Base-by-base conservation (phyloP, 2,888 invertebrate genomes). In the Eulithis prunata region DNA sequence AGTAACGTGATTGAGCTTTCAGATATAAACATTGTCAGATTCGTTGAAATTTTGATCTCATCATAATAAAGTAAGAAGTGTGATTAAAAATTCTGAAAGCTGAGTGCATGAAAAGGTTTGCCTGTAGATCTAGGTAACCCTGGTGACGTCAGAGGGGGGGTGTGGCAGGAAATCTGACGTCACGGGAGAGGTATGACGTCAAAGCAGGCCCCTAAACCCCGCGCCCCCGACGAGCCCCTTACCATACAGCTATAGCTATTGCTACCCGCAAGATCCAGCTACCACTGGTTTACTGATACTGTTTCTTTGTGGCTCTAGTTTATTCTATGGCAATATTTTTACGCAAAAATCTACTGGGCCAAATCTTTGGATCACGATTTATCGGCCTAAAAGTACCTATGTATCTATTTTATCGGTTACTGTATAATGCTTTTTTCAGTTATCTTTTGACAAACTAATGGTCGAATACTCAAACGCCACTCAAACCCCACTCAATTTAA, bases 131-230 rank as follows among this genome's bases (percentile, higher is more conserved):
- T 78, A 75, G 79, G 75, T 76, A 68, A 75, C 75, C 75, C 75
- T 71, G 75, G 85, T 91, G 91, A 92, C 91, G 92, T 92, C 88
- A 90, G 88, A 80, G 70, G 87, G 88, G 66, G 91, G 92, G 92
- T 90, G 92, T 91, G 92, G 91, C 90, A 83, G 76, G 77, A 76
- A 76, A 83, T 78, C 83, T 92, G 92, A 92, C 92, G 92, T 92
- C 92, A 93, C 89, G 75, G 88, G 89, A 85, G 75, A 81, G 84
- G 86, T 89, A 88, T 92, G 92, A 93, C 92, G 92, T 93, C 91
- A 92, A 89, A 83, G 80, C 81, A 72, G 78, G 79, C 81, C 81
- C 82, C 83, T 75, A 28, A 71, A 69, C 71, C 74, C 74, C 75
- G 74, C 74, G 69, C 75, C 75, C 64, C 71, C 72, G 73, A 67